Evolutionary conservation across 2,888 invertebrate genomes (phyloP).

Genomic region (Xestia ashworthii): DNA sequence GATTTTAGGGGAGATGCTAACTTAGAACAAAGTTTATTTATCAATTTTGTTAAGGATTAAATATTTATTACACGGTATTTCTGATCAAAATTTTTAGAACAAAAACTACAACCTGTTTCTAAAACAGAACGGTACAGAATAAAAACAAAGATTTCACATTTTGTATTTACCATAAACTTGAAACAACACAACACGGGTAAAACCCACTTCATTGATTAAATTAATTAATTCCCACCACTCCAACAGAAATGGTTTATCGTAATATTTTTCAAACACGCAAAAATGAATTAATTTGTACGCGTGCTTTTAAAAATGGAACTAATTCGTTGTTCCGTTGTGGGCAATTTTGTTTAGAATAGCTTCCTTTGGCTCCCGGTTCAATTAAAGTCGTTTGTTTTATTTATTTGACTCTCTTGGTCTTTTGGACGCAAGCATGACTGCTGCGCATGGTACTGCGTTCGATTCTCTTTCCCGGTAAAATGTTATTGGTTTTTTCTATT

Average conservation of each 20-base stretch:
- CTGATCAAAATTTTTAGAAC: too few relatives aligned
- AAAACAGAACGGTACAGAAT: too few relatives aligned
- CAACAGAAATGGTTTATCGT: conserved; percentile 8
- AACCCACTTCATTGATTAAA: conserved; percentile 34
- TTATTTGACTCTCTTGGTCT: neutral
- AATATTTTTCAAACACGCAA: conserved; percentile 43
- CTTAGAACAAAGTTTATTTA: too few relatives aligned
- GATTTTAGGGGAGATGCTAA: too few relatives aligned
- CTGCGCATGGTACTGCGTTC: neutral
- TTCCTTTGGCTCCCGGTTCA: conserved; percentile 12
- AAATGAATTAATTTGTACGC: conserved; percentile 20
- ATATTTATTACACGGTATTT: too few relatives aligned
- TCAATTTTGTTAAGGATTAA: too few relatives aligned
- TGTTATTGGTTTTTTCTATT: too few relatives aligned
- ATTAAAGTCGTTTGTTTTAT: neutral
- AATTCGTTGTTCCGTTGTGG: conserved; percentile 16
- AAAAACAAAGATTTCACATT: too few relatives aligned
- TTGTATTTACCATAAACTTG: neutral
- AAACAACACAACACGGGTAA: conserved; percentile 3
- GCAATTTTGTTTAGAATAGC: conserved; percentile 34
- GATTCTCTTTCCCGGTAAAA: too few relatives aligned
- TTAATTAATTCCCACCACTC: conserved; percentile 27
- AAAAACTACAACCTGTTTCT: too few relatives aligned
- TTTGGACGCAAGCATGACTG: neutral
- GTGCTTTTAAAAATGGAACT: conserved; percentile 42